phyloP scores from a whole-genome alignment of 2,113 vertebrate species.

The Sylvicapra grimmia region DNA sequence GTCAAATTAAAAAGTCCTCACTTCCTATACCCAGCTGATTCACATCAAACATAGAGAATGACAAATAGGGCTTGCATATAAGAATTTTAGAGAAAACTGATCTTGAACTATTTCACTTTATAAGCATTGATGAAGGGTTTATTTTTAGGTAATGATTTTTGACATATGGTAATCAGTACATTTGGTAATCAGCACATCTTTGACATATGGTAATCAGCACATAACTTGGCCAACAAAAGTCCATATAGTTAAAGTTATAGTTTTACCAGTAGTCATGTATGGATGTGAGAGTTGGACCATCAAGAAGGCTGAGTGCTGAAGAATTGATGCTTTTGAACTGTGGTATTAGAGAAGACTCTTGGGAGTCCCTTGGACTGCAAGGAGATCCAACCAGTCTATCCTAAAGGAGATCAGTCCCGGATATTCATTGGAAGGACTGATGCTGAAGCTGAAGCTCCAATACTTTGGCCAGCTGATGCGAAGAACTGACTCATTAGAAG shows the following conservation, averaged over 20 bases:
- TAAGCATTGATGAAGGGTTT: background rate
- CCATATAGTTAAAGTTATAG: background rate
- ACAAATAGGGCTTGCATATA: background rate
- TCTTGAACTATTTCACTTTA: background rate
- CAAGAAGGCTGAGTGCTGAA: background rate
- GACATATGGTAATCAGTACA: background rate
- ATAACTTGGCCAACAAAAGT: background rate
- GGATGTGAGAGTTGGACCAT: background rate
- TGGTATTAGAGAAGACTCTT: background rate
- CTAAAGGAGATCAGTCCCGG: background rate
- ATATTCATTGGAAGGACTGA: background rate
- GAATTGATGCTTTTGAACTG: background rate
- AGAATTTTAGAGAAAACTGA: background rate
- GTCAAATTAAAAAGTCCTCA: background rate
- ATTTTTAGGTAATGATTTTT: constrained; percentile 21
- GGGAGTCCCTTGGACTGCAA: background rate
- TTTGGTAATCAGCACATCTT: background rate
- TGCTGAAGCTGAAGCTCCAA: background rate
- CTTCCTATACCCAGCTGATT: background rate
- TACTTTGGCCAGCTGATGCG: background rate
- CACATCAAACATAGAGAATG: background rate
- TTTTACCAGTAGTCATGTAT: background rate
- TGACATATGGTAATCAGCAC: background rate
- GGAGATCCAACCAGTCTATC: background rate
- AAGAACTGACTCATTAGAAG: background rate